phyloP scores from a whole-genome alignment of 2,113 vertebrate species.

The Mobula hypostoma region DNA sequence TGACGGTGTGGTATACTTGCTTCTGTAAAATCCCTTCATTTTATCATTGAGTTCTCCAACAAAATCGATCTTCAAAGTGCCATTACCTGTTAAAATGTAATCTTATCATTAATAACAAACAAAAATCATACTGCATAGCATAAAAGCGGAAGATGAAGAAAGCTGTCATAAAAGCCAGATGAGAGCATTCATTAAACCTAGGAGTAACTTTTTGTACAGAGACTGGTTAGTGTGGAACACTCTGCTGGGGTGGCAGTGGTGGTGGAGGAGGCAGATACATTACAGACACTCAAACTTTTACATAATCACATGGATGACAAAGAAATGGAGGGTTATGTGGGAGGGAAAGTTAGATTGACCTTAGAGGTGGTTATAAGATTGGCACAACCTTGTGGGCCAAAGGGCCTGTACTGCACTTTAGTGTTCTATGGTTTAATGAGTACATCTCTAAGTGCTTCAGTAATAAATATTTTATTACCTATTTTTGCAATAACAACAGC shows the following conservation, averaged over 20 bases:
- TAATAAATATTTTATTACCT: neutral
- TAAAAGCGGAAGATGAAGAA: neutral
- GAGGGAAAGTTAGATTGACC: no score
- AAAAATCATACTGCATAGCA: neutral
- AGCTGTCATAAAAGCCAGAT: neutral
- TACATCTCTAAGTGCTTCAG: neutral
- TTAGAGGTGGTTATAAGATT: no score
- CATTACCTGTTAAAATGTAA: slow-evolving; percentile 63
- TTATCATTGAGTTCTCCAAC: slow-evolving; percentile 96
- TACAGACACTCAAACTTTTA: no score
- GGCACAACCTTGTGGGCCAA: no score
- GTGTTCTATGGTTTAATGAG: no score
- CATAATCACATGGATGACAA: no score
- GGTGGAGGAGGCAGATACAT: no score
- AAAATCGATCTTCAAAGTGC: slow-evolving; percentile 89
- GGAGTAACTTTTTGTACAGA: no score
- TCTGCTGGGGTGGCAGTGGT: no score
- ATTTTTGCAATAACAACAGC: neutral
- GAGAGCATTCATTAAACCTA: neutral
- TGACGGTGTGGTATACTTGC: slow-evolving; percentile 77
- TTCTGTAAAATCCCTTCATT: slow-evolving; percentile 97
- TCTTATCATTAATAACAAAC: neutral
- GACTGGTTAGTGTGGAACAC: no score
- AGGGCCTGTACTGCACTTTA: no score
- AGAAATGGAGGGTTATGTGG: no score